These are phyloP conservation scores for Chionomys nivalis DNA, from an alignment of 2,113 vertebrate species.

Conservation along the genomic window DNA sequence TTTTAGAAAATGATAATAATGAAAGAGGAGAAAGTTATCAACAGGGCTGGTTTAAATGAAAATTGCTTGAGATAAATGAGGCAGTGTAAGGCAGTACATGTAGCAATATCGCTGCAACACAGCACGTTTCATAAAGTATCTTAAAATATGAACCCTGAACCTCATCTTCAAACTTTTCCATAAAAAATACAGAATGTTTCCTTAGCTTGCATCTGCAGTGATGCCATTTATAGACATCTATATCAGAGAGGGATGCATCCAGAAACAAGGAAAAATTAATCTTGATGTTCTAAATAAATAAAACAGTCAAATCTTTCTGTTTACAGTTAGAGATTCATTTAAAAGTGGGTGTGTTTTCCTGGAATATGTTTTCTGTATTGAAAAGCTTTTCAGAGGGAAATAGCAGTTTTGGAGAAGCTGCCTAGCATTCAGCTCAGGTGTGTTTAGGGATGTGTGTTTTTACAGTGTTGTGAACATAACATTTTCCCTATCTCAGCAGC, in stretches of 20 bases:
- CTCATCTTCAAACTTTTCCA: not conserved
- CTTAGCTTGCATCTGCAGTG: not conserved
- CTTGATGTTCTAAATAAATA: not conserved
- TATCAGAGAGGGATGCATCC: not conserved
- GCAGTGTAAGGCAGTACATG: not conserved
- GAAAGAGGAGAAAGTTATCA: not conserved
- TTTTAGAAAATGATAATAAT: not conserved
- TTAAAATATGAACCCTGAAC: not conserved
- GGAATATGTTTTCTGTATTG: not conserved
- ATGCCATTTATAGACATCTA: not conserved
- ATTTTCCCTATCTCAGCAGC: slow-evolving; percentile 74
- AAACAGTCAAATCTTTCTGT: not conserved
- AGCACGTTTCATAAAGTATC: not conserved
- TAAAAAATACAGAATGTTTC: slow-evolving; percentile 3
- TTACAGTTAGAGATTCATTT: not conserved
- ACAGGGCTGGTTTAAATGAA: not conserved
- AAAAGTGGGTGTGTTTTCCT: not conserved
- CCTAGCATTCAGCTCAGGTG: not conserved
- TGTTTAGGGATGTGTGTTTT: not conserved
- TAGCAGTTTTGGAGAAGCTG: not conserved
- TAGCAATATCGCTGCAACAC: not conserved
- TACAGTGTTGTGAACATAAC: slow-evolving; percentile 75
- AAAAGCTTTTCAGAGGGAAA: slow-evolving; percentile 1
- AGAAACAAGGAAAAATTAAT: not conserved
- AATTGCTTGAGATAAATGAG: not conserved